Conservation (phyloP, 2,888 invertebrate species). For the Macrosoma leucophasiata region DNA sequence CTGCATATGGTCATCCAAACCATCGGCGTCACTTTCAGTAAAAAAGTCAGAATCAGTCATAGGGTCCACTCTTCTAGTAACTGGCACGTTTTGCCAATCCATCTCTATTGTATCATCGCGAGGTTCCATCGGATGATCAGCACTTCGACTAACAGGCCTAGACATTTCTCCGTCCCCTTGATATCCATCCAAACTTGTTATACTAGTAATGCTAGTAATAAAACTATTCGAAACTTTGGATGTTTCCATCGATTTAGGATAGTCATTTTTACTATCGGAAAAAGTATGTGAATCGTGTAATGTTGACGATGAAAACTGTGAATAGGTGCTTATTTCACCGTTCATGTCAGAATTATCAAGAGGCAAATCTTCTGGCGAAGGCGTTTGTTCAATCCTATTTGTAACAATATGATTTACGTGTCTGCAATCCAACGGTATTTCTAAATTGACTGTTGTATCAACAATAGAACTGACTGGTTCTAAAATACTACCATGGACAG, state of each 20-base stretch:
- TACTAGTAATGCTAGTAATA: conserved; percentile 92
- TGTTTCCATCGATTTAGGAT: conserved; percentile 76
- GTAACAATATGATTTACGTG: conserved; percentile 52
- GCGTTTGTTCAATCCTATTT: conserved; percentile 83
- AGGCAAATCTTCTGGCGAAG: conserved; percentile 90
- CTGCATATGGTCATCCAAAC: conserved; percentile 82
- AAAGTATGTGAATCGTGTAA: conserved; percentile 74
- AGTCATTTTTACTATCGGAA: conserved; percentile 75
- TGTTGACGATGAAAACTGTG: conserved; percentile 65
- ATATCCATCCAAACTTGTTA: conserved; percentile 94
- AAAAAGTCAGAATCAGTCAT: conserved; percentile 96
- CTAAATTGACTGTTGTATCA: conserved; percentile 72
- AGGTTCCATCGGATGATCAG: conserved; percentile 81
- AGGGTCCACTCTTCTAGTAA: conserved; percentile 83
- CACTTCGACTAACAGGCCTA: conserved; percentile 87
- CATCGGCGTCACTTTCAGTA: conserved; percentile 92
- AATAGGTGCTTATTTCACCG: conserved; percentile 75
- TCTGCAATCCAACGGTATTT: conserved; percentile 69
- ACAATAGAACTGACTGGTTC: conserved; percentile 74
- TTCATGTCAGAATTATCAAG: conserved; percentile 82
- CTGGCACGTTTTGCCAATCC: conserved; percentile 77
- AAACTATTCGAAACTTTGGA: conserved; percentile 84
- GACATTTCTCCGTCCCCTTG: conserved; percentile 95
- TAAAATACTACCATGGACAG: conserved; percentile 75
- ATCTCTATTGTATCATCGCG: conserved; percentile 70